These are phyloP conservation scores for Axinella damicornis DNA, from an alignment of 37 sponge, comb jelly and placozoan species.

Conservation along the genomic window DNA sequence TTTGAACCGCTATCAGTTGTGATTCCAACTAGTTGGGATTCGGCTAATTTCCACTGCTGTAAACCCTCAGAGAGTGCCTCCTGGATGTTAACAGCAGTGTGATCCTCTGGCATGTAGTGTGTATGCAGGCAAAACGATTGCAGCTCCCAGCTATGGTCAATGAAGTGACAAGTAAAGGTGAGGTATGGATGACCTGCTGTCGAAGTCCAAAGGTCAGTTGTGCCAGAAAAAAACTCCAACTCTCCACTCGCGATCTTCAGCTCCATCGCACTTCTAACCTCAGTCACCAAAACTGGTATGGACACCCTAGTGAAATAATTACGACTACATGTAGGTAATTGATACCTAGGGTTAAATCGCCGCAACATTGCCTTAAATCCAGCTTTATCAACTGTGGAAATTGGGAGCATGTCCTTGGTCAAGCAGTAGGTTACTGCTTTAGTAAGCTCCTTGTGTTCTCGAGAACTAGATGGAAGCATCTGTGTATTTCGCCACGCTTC, in stretches of 20 bases:
- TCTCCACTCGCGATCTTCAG: neutral
- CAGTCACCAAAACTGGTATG: neutral
- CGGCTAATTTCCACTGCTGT: slow-evolving; percentile 5
- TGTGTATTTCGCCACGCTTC: neutral
- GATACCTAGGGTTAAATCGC: slow-evolving; percentile 10
- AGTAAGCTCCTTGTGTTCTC: slow-evolving; percentile 24
- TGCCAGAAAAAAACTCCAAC: slow-evolving; percentile 24
- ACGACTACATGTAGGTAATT: neutral
- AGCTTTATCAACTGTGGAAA: slow-evolving; percentile 16
- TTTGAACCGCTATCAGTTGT: slow-evolving; percentile 39
- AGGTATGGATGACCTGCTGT: slow-evolving; percentile 24
- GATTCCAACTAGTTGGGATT: neutral
- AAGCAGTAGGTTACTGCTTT: slow-evolving; percentile 25
- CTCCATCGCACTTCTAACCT: slow-evolving; percentile 5
- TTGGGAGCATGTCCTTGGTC: slow-evolving; percentile 31
- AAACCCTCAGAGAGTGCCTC: slow-evolving; percentile 16
- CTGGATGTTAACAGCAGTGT: slow-evolving; percentile 28
- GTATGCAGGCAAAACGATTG: slow-evolving; percentile 21
- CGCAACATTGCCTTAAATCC: slow-evolving; percentile 22
- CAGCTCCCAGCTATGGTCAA: slow-evolving; percentile 19
- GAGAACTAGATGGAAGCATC: neutral
- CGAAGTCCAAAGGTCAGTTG: slow-evolving; percentile 38
- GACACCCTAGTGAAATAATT: slow-evolving; percentile 30
- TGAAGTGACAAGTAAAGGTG: slow-evolving; percentile 22
- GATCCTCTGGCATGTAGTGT: slow-evolving; percentile 38